A percentile compares a stretch with the other conserved stretches of the same genome.
phyloP scores from a whole-genome alignment of 2,113 vertebrate genomes.

The Sylvietta virens region DNA sequence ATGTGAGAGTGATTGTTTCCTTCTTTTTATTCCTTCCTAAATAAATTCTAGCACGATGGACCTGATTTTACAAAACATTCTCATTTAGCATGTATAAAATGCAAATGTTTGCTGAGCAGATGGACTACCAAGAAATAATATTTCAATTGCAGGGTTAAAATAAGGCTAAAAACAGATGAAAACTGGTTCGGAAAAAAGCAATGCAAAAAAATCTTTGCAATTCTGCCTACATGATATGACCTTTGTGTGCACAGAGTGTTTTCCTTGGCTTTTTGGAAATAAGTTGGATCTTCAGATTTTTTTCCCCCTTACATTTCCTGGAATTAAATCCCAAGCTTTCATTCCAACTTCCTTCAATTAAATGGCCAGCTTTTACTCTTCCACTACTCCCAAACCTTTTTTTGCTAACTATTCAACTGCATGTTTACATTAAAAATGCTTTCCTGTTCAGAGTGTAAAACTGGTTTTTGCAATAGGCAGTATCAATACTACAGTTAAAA shows the following conservation, averaged over 20 bases:
- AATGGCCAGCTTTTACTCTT: neutral
- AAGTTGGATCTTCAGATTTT: neutral
- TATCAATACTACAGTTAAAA: neutral
- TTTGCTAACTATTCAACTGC: neutral
- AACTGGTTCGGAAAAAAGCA: neutral
- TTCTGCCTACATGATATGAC: neutral
- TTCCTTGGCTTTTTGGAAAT: neutral
- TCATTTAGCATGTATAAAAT: neutral
- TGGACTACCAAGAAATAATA: neutral
- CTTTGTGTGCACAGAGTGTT: neutral
- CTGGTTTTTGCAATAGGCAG: neutral
- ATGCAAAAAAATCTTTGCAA: neutral
- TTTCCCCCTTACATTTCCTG: neutral
- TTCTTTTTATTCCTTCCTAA: neutral
- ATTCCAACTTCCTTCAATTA: constrained; percentile 26
- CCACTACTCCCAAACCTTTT: neutral
- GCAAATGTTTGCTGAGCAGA: neutral
- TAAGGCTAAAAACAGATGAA: neutral
- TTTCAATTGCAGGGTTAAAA: neutral
- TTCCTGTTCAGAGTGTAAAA: neutral
- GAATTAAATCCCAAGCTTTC: constrained; percentile 5
- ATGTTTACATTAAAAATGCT: neutral
- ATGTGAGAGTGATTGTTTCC: accelerated
- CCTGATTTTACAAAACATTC: neutral
- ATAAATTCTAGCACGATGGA: neutral